Conservation (phyloP, 2,888 invertebrate species). For the Teleogryllus oceanicus region DNA sequence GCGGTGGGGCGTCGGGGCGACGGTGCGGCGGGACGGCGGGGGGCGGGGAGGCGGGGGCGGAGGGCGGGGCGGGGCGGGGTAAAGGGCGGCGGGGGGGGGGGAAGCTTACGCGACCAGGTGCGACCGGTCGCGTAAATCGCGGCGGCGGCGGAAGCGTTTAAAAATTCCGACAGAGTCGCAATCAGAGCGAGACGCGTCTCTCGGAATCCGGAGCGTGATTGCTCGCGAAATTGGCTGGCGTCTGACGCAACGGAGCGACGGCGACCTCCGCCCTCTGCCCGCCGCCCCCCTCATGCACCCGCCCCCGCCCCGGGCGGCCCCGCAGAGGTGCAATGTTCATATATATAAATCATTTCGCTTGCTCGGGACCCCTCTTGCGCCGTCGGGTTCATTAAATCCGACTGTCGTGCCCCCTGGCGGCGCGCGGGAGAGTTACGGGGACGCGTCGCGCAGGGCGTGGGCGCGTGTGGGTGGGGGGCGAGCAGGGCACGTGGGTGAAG, state of each 20-base stretch:
- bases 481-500: too few relatives aligned
- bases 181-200: not conserved
- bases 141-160: not conserved
- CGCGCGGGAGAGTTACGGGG: not conserved
- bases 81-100: too few relatives aligned
- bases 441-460: too few relatives aligned
- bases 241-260: not conserved
- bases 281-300: too few relatives aligned
- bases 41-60: too few relatives aligned
- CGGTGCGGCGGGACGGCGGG: too few relatives aligned
- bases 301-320: too few relatives aligned
- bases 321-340: not conserved
- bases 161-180: not conserved
- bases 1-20: too few relatives aligned
- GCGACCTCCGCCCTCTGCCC: too few relatives aligned
- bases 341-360: not conserved
- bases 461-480: too few relatives aligned
- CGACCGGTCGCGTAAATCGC: not conserved
- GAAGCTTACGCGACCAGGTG: too few relatives aligned
- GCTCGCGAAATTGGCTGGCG: constrained; percentile 9
- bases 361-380: not conserved
- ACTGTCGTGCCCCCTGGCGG: not conserved
- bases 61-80: too few relatives aligned
- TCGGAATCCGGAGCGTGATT: not conserved
- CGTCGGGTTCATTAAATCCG: not conserved